Percentiles rank a stretch among this genome's conserved stretches.
Evolutionary conservation across 1,140 invertebrate genomes (phyloP).

Genomic region (Pantala flavescens): DNA sequence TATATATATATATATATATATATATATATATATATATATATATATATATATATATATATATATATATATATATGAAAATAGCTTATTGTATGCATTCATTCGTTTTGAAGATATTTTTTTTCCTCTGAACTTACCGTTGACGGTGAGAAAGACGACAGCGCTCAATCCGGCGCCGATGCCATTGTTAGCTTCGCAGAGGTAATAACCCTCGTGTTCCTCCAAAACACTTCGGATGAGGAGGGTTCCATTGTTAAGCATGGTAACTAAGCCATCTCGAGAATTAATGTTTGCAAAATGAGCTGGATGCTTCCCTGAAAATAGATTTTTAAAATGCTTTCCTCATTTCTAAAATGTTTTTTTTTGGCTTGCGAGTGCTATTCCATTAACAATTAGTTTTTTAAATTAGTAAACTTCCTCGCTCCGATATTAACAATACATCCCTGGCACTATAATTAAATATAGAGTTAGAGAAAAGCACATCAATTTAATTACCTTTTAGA

Average conservation of each 20-base stretch:
- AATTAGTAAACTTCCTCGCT: too few species aligned
- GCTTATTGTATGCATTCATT: too few species aligned
- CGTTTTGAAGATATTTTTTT: too few species aligned
- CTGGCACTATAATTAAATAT: too few species aligned
- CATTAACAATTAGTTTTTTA: too few species aligned
- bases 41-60: too few species aligned
- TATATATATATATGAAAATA: too few species aligned
- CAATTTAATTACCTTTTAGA: too few species aligned
- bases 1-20: too few species aligned
- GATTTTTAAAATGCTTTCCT: not conserved
- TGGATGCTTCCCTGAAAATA: conserved; percentile 9
- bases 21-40: too few species aligned
- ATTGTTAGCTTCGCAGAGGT: conserved; percentile 46
- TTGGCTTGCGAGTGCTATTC: not conserved
- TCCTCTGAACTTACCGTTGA: conserved; percentile 39
- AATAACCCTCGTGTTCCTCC: conserved; percentile 39
- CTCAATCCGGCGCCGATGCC: conserved; percentile 43
- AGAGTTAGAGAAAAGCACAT: too few species aligned
- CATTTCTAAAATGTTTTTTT: not conserved
- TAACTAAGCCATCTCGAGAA: not conserved
- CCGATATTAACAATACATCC: too few species aligned
- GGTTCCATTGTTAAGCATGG: conserved; percentile 17
- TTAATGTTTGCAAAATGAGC: not conserved
- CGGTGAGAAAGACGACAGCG: conserved; percentile 41
- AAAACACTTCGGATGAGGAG: conserved; percentile 30